Evolutionary conservation across 2,797 vertebrate species (phyloP).

Genomic region (Hybognathus amarus): DNA sequence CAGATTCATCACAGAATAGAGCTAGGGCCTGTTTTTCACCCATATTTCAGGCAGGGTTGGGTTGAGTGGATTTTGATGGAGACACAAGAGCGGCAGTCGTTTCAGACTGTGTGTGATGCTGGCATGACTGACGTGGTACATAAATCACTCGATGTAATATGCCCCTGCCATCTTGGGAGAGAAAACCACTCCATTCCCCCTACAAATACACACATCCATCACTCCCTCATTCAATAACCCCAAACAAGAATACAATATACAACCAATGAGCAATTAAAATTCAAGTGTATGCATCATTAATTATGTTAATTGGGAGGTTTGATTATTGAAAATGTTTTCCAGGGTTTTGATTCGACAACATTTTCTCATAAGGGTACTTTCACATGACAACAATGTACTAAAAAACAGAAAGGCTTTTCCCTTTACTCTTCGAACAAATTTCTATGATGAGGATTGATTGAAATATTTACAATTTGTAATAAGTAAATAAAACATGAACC

Average conservation of each 20-base stretch:
- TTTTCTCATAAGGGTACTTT: background rate
- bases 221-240: slow-evolving; percentile 52
- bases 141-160: slow-evolving; percentile 53
- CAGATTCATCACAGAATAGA: background rate
- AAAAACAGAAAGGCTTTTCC: background rate
- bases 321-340: slow-evolving; percentile 43
- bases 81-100: slow-evolving; percentile 34
- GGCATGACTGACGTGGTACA: slow-evolving; percentile 44
- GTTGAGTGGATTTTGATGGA: slow-evolving; percentile 46
- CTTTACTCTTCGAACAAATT: background rate
- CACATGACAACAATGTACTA: background rate
- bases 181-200: slow-evolving; percentile 44
- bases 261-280: slow-evolving; percentile 58
- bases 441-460: background rate
- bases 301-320: slow-evolving; percentile 55
- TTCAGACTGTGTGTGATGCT: slow-evolving; percentile 35
- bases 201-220: slow-evolving; percentile 52
- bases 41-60: slow-evolving; percentile 1
- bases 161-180: slow-evolving; percentile 43
- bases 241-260: slow-evolving; percentile 56
- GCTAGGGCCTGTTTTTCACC: background rate
- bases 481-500: background rate
- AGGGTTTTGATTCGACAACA: background rate
- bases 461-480: background rate
- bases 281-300: slow-evolving; percentile 51